A percentile compares a stretch with the other conserved stretches of the same genome.
Evolutionary conservation across 2,888 invertebrate species (phyloP).

Genomic region (Nomada ferruginata): DNA sequence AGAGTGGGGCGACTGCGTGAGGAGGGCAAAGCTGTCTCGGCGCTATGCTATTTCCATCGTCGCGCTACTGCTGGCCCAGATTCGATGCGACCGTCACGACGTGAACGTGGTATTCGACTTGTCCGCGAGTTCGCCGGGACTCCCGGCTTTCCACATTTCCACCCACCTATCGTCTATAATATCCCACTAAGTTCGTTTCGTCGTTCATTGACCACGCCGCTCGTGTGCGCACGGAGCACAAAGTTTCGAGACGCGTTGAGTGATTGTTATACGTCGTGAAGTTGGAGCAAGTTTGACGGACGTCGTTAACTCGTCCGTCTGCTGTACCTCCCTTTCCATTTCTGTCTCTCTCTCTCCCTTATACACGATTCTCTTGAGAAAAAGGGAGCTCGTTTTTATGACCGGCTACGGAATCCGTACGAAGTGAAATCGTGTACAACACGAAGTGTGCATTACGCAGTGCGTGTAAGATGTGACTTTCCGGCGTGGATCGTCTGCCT

Average conservation of each 20-base stretch:
- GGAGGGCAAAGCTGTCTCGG: slow-evolving; percentile 70
- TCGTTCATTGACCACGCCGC: slow-evolving; percentile 5
- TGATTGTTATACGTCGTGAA: background rate
- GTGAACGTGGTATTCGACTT: slow-evolving; percentile 63
- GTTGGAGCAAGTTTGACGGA: slow-evolving; percentile 13
- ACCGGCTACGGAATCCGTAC: background rate
- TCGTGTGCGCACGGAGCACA: background rate
- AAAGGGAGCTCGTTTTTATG: slow-evolving; percentile 33
- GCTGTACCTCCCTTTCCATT: too few relatives aligned
- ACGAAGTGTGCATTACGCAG: slow-evolving; percentile 30
- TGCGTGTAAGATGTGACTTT: slow-evolving; percentile 67
- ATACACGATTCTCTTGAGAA: background rate
- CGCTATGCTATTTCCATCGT: slow-evolving; percentile 80
- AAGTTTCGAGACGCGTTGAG: background rate
- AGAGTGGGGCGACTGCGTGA: slow-evolving; percentile 17
- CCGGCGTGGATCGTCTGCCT: slow-evolving; percentile 30
- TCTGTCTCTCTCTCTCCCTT: background rate
- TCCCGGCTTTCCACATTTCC: slow-evolving; percentile 16
- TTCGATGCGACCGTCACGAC: slow-evolving; percentile 77
- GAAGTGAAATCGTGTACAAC: slow-evolving; percentile 30
- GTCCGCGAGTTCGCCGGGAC: slow-evolving; percentile 42
- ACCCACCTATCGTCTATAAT: background rate
- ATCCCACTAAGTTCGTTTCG: background rate
- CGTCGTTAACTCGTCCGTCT: background rate
- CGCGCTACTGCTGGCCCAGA: slow-evolving; percentile 80